phyloP scores from a whole-genome alignment of 64 coral and sea anemone genomes.

The Hydrozoanthus tunicans region DNA sequence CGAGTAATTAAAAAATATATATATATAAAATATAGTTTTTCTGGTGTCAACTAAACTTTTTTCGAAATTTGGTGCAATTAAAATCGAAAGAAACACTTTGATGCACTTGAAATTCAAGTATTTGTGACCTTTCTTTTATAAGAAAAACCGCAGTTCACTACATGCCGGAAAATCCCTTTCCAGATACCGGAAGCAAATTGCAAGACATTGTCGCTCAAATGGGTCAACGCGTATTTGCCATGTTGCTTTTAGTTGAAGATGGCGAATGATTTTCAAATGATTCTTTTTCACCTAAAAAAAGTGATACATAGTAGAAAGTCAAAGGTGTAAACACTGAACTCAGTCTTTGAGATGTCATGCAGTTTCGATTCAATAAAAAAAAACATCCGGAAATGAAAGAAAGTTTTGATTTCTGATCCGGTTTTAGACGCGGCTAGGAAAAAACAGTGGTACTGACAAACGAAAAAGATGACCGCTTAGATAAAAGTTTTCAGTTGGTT shows the following conservation, averaged over 20 bases:
- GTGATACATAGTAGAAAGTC: neutral
- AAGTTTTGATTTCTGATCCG: neutral
- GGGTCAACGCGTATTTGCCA: neutral
- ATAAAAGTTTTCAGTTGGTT: too few relatives aligned
- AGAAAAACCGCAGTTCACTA: slow-evolving; percentile 36
- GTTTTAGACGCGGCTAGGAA: too few relatives aligned
- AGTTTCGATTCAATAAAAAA: neutral
- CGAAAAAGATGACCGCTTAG: too few relatives aligned
- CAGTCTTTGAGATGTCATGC: neutral
- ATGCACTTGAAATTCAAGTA: slow-evolving; percentile 43
- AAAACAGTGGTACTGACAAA: too few relatives aligned
- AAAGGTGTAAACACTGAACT: neutral
- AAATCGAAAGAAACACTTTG: slow-evolving; percentile 1
- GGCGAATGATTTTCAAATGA: neutral
- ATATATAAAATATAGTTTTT: neutral
- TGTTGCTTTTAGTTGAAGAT: neutral
- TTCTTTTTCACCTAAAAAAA: neutral
- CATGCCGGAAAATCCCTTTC: slow-evolving; percentile 24
- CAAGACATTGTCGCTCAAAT: neutral
- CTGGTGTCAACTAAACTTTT: neutral
- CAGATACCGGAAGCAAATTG: slow-evolving; percentile 44
- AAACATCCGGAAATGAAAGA: neutral
- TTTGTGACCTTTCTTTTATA: slow-evolving; percentile 45
- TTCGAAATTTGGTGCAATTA: slow-evolving; percentile 22
- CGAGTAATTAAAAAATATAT: neutral